These are phyloP conservation scores for Knipowitschia caucasica DNA, from an alignment of 2,797 vertebrate genomes.

Conservation along the genomic window DNA sequence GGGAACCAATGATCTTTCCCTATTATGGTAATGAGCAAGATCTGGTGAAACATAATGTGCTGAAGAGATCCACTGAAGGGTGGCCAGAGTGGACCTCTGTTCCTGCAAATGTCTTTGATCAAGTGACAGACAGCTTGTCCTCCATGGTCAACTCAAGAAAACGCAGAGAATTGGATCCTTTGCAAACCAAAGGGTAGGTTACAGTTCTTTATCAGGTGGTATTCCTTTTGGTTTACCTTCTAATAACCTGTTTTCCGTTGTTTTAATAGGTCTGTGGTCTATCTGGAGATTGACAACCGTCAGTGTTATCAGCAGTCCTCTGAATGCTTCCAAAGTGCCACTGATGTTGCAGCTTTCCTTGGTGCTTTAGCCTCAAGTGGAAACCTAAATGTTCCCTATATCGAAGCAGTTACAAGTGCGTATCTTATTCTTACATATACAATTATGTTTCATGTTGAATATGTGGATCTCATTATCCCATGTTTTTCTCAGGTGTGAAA, in stretches of 20 bases:
- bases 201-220: too few species aligned
- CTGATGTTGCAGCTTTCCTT: constrained; percentile 92
- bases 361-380: constrained; percentile 92
- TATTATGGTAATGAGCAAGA: constrained; percentile 93
- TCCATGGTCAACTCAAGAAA: constrained; percentile 69
- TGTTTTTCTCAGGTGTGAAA: constrained; percentile 76
- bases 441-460: too few species aligned
- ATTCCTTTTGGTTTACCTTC: neutral
- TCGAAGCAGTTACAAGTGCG: constrained; percentile 96
- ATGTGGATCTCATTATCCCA: neutral
- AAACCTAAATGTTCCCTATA: constrained; percentile 92
- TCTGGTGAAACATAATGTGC: constrained; percentile 87
- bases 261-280: constrained; percentile 83
- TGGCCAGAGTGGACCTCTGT: constrained; percentile 80
- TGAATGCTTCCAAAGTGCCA: constrained; percentile 95
- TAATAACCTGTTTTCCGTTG: constrained; percentile 5
- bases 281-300: constrained; percentile 97
- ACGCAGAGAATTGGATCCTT: constrained; percentile 86
- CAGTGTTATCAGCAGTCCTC: constrained; percentile 91
- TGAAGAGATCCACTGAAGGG: constrained; percentile 80
- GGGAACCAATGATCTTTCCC: constrained; percentile 91
- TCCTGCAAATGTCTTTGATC: constrained; percentile 71
- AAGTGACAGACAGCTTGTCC: constrained; percentile 75
- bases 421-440: constrained; percentile 21
- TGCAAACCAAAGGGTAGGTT: constrained; percentile 82